A percentile compares a stretch with the other conserved stretches of the same genome.
Conservation (phyloP, 2,113 vertebrate genomes). For the Panthera uncia region DNA sequence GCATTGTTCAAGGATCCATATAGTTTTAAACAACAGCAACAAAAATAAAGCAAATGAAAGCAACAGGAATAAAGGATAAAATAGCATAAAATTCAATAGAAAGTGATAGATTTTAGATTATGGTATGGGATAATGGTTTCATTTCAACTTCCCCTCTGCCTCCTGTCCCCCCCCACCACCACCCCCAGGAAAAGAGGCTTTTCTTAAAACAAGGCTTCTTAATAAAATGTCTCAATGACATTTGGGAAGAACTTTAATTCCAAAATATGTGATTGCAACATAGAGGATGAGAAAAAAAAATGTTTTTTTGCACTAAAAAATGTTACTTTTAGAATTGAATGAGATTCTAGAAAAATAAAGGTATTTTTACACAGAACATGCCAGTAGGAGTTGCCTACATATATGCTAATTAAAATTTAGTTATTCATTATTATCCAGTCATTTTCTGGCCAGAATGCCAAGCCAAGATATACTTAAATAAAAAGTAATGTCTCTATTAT, state of each 20-base stretch:
- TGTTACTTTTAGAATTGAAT: background rate
- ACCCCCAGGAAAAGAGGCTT: background rate
- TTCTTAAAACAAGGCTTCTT: slow-evolving; percentile 68
- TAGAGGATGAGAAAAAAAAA: slow-evolving; percentile 36
- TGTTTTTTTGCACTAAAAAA: background rate
- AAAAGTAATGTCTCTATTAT: slow-evolving; percentile 22
- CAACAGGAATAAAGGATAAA: slow-evolving; percentile 33
- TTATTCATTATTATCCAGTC: background rate
- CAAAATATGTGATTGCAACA: slow-evolving; percentile 28
- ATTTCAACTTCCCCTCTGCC: slow-evolving; percentile 68
- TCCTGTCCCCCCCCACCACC: rapidly evolving
- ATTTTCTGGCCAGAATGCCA: slow-evolving; percentile 28
- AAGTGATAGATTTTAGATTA: slow-evolving; percentile 58
- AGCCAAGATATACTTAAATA: slow-evolving; percentile 13
- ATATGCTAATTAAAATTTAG: background rate
- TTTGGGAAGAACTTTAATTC: slow-evolving; percentile 69
- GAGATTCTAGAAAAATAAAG: background rate
- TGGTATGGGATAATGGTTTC: slow-evolving; percentile 67
- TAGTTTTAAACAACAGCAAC: slow-evolving; percentile 34
- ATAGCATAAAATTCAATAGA: slow-evolving; percentile 30
- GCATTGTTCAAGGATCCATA: background rate
- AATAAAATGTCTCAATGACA: slow-evolving; percentile 45
- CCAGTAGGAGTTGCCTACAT: background rate
- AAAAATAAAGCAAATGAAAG: slow-evolving; percentile 66
- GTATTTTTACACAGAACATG: background rate